A percentile compares a stretch with the other conserved stretches of the same genome.
phyloP scores from a whole-genome alignment of 1,140 invertebrate species.

The Dolichoris vasculosae region DNA sequence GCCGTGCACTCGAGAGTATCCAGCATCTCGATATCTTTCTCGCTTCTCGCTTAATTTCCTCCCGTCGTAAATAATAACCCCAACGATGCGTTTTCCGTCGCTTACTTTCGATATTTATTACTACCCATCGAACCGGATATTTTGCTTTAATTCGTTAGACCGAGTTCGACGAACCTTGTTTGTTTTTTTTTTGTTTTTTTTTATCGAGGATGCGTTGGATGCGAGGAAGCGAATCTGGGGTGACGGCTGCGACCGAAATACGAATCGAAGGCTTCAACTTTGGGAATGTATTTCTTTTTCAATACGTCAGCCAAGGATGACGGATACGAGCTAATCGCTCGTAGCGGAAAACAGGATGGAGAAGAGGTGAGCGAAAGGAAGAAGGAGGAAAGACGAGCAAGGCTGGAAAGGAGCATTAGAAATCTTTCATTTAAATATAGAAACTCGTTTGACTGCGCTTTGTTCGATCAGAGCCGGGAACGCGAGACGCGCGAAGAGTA shows the following conservation, averaged over 20 bases:
- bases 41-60: background rate
- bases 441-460: constrained; percentile 58
- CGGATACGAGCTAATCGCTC: background rate
- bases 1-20: constrained; percentile 4
- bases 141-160: background rate
- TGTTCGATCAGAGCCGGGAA: constrained; percentile 55
- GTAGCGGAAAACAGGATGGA: background rate
- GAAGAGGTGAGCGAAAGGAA: background rate
- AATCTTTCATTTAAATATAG: constrained; percentile 62
- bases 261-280: constrained; percentile 34
- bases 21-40: constrained; percentile 25
- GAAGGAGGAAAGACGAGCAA: background rate
- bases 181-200: background rate
- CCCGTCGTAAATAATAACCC: constrained; percentile 20
- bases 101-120: background rate
- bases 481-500: constrained; percentile 40
- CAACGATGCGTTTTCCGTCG: background rate
- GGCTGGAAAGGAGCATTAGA: background rate
- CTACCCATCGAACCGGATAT: background rate
- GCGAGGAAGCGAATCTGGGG: background rate
- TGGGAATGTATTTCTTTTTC: constrained; percentile 34
- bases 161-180: background rate
- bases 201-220: background rate
- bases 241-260: constrained; percentile 12
- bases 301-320: constrained; percentile 1